phyloP scores from a whole-genome alignment of 2,888 invertebrate species.

The Quadroppia sp. region DNA sequence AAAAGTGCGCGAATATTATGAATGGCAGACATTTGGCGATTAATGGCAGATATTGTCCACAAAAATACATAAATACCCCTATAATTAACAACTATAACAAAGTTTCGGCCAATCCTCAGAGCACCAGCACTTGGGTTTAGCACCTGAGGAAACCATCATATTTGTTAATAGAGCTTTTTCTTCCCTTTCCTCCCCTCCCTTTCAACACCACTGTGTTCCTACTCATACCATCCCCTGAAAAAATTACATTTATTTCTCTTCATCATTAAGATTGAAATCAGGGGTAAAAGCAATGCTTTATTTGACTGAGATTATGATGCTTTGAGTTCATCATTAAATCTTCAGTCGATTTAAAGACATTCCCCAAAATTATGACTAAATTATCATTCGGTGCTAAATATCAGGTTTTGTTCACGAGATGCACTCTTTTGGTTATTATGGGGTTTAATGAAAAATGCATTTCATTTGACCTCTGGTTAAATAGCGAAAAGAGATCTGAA shows the following conservation, averaged over 20 bases:
- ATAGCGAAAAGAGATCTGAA: no score
- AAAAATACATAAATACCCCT: conserved; percentile 23
- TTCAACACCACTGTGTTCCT: not conserved
- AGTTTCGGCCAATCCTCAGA: conserved; percentile 34
- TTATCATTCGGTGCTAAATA: not conserved
- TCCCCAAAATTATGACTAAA: no score
- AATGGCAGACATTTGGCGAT: not conserved
- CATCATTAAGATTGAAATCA: not conserved
- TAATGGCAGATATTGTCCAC: not conserved
- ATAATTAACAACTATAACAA: conserved; percentile 2
- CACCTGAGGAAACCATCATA: not conserved
- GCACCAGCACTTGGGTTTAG: conserved; percentile 46
- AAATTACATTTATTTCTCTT: no score
- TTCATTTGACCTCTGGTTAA: no score
- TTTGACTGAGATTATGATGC: conserved; percentile 33
- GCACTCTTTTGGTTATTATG: not conserved
- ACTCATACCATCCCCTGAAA: not conserved
- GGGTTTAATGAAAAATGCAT: no score
- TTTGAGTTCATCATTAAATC: conserved; percentile 25
- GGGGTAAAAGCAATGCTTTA: not conserved
- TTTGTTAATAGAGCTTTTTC: not conserved
- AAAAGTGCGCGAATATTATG: conserved; percentile 14
- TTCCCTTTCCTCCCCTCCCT: not conserved
- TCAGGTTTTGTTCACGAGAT: no score
- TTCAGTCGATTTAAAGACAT: not conserved